Conservation (phyloP, 2,888 invertebrate species). For the Pterobdella sp. region DNA sequence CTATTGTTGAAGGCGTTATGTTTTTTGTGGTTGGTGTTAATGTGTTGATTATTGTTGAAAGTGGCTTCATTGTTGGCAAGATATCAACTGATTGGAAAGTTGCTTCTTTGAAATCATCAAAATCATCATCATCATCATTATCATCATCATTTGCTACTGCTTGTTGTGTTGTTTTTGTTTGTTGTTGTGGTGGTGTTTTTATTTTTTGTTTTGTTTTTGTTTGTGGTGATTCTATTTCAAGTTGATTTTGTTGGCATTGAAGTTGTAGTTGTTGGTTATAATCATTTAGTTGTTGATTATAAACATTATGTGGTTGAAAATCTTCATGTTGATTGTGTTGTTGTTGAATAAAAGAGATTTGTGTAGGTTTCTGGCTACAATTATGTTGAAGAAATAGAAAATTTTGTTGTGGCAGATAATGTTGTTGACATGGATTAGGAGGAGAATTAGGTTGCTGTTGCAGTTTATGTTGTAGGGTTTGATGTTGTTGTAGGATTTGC, state of each 20-base stretch:
- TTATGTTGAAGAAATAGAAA: no score
- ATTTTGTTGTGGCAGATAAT: no score
- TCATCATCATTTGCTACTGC: no score
- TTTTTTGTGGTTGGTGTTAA: neutral
- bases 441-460: neutral
- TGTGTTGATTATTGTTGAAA: constrained; percentile 1
- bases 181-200: neutral
- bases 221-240: neutral
- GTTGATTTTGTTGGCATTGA: neutral
- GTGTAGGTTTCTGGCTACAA: no score
- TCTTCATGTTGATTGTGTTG: neutral
- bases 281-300: neutral
- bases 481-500: no score
- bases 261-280: neutral
- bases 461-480: neutral
- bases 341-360: no score
- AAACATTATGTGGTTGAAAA: neutral
- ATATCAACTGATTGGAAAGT: neutral
- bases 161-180: no score
- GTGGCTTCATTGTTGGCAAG: no score
- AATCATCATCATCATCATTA: constrained; percentile 6
- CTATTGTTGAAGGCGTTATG: no score
- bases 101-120: constrained; percentile 5
- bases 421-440: no score
- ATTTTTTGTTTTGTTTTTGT: neutral